Conservation (phyloP, 2,797 vertebrate genomes). For the Gymnoscopelus braueri region DNA sequence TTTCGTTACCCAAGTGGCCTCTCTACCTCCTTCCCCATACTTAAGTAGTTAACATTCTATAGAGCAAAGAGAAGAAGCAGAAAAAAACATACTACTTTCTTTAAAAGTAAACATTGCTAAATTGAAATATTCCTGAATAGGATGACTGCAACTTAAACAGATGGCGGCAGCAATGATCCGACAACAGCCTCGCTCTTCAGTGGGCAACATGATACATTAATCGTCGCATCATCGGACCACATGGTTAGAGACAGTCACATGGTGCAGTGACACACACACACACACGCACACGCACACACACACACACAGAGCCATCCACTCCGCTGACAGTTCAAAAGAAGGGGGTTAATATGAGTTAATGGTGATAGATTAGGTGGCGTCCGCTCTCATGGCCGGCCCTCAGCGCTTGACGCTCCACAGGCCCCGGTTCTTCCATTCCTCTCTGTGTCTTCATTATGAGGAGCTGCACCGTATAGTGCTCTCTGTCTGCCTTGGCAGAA, state of each 20-base stretch:
- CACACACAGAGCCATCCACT: constrained; percentile 36
- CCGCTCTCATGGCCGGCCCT: constrained; percentile 58
- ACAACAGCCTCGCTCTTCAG: background rate
- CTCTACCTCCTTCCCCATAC: no score
- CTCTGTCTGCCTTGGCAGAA: constrained; percentile 44
- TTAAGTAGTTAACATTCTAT: no score
- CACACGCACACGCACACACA: constrained; percentile 6
- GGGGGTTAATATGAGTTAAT: constrained; percentile 64
- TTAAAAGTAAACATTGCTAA: no score
- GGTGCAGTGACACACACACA: constrained; percentile 22
- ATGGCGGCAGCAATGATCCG: background rate
- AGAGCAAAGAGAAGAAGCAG: no score
- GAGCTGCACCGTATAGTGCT: no score
- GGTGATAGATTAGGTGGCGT: constrained; percentile 68
- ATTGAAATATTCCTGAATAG: no score
- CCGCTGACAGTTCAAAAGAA: constrained; percentile 70
- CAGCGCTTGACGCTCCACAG: constrained; percentile 69
- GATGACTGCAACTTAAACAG: background rate
- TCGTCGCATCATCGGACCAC: constrained; percentile 21
- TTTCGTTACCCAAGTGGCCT: no score
- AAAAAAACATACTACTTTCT: no score
- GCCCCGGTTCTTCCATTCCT: constrained; percentile 10
- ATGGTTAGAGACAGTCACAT: constrained; percentile 10
- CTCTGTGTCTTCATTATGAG: no score
- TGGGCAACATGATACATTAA: background rate